Evolutionary conservation across 2,113 vertebrate species (phyloP).

Genomic region (Nanger granti): DNA sequence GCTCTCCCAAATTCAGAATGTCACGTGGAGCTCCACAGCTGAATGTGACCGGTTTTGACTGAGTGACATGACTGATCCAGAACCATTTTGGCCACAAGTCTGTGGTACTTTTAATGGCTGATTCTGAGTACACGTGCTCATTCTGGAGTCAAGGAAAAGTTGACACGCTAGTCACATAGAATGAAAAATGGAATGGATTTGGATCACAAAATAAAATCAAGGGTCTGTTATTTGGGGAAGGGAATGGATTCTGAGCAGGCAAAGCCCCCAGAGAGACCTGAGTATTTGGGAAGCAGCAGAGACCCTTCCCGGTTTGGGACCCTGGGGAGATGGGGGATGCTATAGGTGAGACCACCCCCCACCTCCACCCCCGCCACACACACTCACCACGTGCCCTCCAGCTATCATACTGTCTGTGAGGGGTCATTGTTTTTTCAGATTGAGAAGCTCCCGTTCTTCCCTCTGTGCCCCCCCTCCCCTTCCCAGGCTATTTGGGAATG

Average conservation of each 20-base stretch:
- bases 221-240: neutral
- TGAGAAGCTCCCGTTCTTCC: neutral
- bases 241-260: neutral
- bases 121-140: neutral
- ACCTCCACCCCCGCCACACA: accelerated
- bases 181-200: neutral
- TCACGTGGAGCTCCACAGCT: neutral
- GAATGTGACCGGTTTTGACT: neutral
- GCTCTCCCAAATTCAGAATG: neutral
- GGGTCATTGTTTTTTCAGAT: neutral
- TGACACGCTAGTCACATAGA: neutral
- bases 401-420: neutral
- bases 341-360: too few relatives aligned
- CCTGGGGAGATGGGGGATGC: too few relatives aligned
- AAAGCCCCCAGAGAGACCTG: neutral
- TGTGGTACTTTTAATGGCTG: neutral
- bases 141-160: neutral
- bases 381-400: neutral
- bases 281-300: neutral
- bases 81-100: neutral
- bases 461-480: accelerated
- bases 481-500: conserved; percentile 53
- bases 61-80: neutral
- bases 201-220: neutral
- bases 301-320: neutral